Conservation (phyloP, 2,888 invertebrate species). For the Spilarctia lutea region DNA sequence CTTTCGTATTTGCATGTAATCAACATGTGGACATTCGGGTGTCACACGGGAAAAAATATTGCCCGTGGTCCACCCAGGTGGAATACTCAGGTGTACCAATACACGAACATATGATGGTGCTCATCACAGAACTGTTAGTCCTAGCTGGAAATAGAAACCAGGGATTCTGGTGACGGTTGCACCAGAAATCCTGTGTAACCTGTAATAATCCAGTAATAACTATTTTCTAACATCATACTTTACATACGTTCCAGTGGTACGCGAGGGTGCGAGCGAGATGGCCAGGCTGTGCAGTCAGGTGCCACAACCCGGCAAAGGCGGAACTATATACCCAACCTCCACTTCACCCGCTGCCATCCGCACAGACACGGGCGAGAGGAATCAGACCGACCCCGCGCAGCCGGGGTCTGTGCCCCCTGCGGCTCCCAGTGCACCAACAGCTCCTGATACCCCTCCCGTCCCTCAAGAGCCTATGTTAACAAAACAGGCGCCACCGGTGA, state of each 20-base stretch:
- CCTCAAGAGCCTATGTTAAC: neutral
- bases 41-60: too few relatives aligned
- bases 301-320: slow-evolving; percentile 55
- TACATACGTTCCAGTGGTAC: slow-evolving; percentile 64
- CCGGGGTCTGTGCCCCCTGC: slow-evolving; percentile 5
- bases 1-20: too few relatives aligned
- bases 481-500: slow-evolving; percentile 2
- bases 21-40: too few relatives aligned
- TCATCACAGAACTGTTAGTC: too few relatives aligned
- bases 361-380: slow-evolving; percentile 43
- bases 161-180: too few relatives aligned
- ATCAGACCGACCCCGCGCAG: neutral
- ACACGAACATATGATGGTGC: too few relatives aligned
- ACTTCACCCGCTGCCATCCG: slow-evolving; percentile 58
- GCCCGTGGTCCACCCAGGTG: too few relatives aligned
- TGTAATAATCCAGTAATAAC: too few relatives aligned
- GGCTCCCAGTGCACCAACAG: neutral
- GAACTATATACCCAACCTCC: slow-evolving; percentile 62
- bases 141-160: too few relatives aligned
- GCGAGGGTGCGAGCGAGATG: slow-evolving; percentile 78
- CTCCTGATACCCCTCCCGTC: neutral
- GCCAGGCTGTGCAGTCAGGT: slow-evolving; percentile 72
- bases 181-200: too few relatives aligned
- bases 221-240: neutral
- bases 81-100: too few relatives aligned